A percentile compares a stretch with the other conserved stretches of the same genome.
These are phyloP conservation scores for Hipparchia sbordonii DNA, from an alignment of 2,888 invertebrate genomes.

Conservation along the genomic window DNA sequence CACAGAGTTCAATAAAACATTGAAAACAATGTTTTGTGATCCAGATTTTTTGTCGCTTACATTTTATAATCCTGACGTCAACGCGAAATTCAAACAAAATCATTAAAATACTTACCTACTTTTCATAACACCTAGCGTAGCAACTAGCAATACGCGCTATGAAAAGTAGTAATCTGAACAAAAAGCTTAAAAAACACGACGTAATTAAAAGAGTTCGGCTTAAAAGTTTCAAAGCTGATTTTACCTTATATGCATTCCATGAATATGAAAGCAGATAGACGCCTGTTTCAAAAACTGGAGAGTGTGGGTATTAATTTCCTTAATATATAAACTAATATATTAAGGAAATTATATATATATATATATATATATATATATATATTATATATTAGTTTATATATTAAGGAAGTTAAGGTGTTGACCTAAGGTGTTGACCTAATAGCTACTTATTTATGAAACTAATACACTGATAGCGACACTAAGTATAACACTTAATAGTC, in stretches of 20 bases:
- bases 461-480: too few relatives aligned
- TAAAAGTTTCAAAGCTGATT: slow-evolving; percentile 42
- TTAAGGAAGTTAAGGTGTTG: background rate
- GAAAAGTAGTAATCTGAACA: slow-evolving; percentile 1
- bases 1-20: too few relatives aligned
- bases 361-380: too few relatives aligned
- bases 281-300: slow-evolving; percentile 11
- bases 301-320: background rate
- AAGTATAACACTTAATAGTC: too few relatives aligned
- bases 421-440: too few relatives aligned
- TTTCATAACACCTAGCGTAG: too few relatives aligned
- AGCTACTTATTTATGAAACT: too few relatives aligned
- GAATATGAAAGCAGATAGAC: slow-evolving; percentile 31
- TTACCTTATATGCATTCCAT: slow-evolving; percentile 37
- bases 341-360: background rate
- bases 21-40: too few relatives aligned
- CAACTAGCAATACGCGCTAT: background rate
- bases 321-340: background rate
- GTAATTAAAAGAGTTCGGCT: slow-evolving; percentile 45
- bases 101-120: too few relatives aligned
- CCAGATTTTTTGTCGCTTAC: too few relatives aligned
- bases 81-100: too few relatives aligned
- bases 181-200: slow-evolving; percentile 24
- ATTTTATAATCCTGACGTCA: too few relatives aligned
- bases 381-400: background rate